Evolutionary conservation across 2,113 vertebrate species (phyloP).

Genomic region (Crotophaga sulcirostris): DNA sequence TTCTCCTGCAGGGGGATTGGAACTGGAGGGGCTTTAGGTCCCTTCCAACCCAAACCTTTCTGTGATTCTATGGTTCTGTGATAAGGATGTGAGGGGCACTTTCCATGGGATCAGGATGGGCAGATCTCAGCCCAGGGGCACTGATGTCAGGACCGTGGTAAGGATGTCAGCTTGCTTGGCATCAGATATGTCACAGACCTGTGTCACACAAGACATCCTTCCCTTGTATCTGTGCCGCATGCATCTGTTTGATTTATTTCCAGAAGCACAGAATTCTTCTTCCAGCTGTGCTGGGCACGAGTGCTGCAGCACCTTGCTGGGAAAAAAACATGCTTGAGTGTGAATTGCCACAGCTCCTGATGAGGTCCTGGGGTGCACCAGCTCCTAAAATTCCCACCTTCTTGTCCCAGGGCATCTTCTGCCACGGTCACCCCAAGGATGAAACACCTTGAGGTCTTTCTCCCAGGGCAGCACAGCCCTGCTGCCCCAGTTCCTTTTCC

Average conservation of each 20-base stretch:
- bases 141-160: neutral
- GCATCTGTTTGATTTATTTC: neutral
- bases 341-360: neutral
- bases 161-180: neutral
- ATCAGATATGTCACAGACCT: neutral
- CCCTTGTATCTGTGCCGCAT: neutral
- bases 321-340: neutral
- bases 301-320: neutral
- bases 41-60: too few relatives aligned
- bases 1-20: too few relatives aligned
- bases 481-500: neutral
- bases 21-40: too few relatives aligned
- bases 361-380: neutral
- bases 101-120: fast-evolving
- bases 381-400: neutral
- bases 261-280: neutral
- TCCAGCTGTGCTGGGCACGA: neutral
- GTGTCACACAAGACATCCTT: neutral
- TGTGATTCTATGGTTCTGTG: too few relatives aligned
- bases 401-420: neutral
- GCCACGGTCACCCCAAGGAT: neutral
- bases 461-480: neutral
- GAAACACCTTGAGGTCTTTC: neutral
- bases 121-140: neutral
- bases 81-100: neutral